These are phyloP conservation scores for Chionomys nivalis DNA, from an alignment of 2,113 vertebrate species.

Conservation along the genomic window DNA sequence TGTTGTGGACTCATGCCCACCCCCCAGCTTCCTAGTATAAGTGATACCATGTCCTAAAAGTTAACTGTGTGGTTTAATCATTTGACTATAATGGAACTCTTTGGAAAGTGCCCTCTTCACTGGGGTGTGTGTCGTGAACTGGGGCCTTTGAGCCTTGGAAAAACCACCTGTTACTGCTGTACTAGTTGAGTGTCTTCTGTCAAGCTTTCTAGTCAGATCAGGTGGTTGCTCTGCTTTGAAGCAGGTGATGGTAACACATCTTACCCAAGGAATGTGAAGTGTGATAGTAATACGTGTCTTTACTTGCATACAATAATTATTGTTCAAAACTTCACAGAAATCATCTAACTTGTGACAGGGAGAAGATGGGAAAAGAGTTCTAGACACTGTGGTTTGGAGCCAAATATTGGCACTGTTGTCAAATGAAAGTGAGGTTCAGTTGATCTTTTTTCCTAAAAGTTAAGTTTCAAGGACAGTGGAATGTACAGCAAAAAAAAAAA, in stretches of 20 bases:
- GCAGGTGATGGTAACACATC: not conserved
- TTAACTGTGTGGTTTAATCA: not conserved
- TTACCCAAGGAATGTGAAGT: not conserved
- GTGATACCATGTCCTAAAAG: not conserved
- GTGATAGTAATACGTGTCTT: conserved; percentile 14
- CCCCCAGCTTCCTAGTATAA: not conserved
- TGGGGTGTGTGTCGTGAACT: not conserved
- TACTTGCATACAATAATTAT: not conserved
- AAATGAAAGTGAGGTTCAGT: not conserved
- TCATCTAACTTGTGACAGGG: conserved; percentile 12
- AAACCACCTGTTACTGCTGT: not conserved
- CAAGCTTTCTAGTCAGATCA: not conserved
- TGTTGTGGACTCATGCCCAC: not conserved
- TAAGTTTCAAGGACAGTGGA: not conserved
- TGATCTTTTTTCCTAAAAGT: conserved; percentile 18
- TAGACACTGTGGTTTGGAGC: not conserved
- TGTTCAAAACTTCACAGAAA: conserved; percentile 20
- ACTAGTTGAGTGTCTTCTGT: not conserved
- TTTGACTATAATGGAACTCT: not conserved
- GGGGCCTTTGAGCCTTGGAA: not conserved
- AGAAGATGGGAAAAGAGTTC: not conserved
- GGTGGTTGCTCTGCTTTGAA: not conserved
- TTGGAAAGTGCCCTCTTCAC: not conserved
- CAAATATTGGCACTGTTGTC: conserved; percentile 23
- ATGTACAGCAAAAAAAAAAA: not conserved